Conservation (phyloP, 1,140 invertebrate species). For the Dreissena rostriformis region DNA sequence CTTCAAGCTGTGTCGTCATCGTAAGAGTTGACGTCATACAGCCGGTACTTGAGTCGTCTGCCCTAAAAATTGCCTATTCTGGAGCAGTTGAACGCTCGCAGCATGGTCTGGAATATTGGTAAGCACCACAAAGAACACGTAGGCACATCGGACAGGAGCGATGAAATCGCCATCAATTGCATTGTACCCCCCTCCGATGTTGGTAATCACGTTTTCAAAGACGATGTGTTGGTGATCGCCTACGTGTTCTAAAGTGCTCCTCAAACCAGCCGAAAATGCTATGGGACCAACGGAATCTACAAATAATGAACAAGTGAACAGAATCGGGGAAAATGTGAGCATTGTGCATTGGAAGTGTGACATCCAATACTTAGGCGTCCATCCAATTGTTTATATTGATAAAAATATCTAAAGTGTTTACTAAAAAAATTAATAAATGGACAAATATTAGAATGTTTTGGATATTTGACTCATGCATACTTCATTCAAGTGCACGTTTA, state of each 20-base stretch:
- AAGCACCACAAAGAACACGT: conserved; percentile 15
- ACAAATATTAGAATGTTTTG: too few species aligned
- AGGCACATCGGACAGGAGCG: conserved; percentile 16
- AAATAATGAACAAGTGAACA: too few species aligned
- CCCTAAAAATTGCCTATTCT: conserved; percentile 1
- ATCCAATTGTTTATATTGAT: too few species aligned
- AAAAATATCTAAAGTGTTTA: too few species aligned
- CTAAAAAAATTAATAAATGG: too few species aligned
- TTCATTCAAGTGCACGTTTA: too few species aligned
- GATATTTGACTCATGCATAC: too few species aligned
- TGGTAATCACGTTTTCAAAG: conserved; percentile 37
- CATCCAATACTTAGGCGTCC: too few species aligned
- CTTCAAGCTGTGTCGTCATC: background rate
- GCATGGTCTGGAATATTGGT: conserved; percentile 5
- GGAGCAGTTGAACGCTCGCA: background rate
- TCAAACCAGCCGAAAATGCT: conserved; percentile 22
- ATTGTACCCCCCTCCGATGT: conserved; percentile 36
- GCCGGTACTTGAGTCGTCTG: background rate
- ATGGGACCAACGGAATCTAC: conserved; percentile 1
- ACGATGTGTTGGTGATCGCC: conserved; percentile 15
- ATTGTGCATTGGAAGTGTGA: too few species aligned
- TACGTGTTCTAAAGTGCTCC: conserved; percentile 5
- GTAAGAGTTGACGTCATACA: conserved; percentile 11
- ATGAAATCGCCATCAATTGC: conserved; percentile 8
- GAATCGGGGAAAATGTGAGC: too few species aligned